Conservation (phyloP, 1,140 invertebrate genomes). For the Psix sp. region DNA sequence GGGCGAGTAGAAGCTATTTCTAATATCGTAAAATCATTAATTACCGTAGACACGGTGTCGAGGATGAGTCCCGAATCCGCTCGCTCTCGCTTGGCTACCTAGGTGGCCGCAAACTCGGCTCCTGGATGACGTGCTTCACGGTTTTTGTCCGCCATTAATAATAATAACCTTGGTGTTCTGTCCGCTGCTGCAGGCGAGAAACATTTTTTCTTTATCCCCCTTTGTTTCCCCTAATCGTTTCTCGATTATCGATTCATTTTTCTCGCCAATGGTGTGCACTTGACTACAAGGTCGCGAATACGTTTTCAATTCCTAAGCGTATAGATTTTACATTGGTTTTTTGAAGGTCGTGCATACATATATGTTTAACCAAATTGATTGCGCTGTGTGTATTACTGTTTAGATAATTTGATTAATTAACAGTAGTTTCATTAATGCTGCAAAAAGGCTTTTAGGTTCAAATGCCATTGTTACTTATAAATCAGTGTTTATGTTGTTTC, state of each 20-base stretch:
- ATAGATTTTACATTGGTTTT: too few species aligned
- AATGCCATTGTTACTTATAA: too few species aligned
- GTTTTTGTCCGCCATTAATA: constrained; percentile 73
- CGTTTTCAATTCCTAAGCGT: too few species aligned
- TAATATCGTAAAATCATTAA: constrained; percentile 76
- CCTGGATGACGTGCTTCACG: constrained; percentile 69
- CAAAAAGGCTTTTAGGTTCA: too few species aligned
- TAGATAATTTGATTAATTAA: too few species aligned
- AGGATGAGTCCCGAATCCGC: constrained; percentile 63
- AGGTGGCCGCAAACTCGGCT: constrained; percentile 70
- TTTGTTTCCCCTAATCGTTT: constrained; percentile 60
- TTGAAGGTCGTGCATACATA: too few species aligned
- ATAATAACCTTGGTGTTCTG: constrained; percentile 61
- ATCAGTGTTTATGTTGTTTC: too few species aligned
- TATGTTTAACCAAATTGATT: too few species aligned
- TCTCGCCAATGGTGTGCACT: neutral
- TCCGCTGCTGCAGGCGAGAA: constrained; percentile 49
- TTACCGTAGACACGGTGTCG: constrained; percentile 69
- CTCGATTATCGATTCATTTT: constrained; percentile 46
- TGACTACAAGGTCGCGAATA: neutral
- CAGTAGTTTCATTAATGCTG: too few species aligned
- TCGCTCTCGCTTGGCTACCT: constrained; percentile 63
- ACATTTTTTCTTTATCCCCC: constrained; percentile 47
- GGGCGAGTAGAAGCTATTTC: constrained; percentile 67
- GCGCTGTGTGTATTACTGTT: too few species aligned